phyloP scores from a whole-genome alignment of 2,797 vertebrate genomes.

The Characodon lateralis region DNA sequence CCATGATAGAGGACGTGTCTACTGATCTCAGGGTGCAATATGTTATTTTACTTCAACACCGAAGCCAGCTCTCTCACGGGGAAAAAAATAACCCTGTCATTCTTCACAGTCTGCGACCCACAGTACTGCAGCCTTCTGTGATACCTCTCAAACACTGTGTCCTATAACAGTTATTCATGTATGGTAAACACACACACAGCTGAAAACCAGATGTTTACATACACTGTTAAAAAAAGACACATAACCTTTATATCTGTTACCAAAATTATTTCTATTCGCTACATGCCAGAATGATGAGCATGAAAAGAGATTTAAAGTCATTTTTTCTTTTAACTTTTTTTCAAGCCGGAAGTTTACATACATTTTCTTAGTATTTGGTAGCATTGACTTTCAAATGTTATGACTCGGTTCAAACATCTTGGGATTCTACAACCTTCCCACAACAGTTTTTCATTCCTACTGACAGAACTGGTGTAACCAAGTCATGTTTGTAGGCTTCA shows the following conservation, averaged over 20 bases:
- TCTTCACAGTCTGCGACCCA: slow-evolving; percentile 37
- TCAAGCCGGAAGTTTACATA: background rate
- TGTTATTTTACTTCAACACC: slow-evolving; percentile 58
- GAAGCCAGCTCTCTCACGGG: slow-evolving; percentile 48
- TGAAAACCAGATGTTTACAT: background rate
- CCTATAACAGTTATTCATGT: slow-evolving; percentile 21
- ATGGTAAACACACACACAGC: background rate
- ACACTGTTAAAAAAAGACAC: background rate
- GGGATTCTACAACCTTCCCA: background rate
- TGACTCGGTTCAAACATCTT: background rate
- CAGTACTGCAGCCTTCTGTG: slow-evolving; percentile 15
- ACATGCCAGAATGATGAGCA: background rate
- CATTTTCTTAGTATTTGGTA: background rate
- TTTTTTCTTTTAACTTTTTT: background rate
- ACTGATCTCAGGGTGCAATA: slow-evolving; percentile 61
- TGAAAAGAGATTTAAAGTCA: background rate
- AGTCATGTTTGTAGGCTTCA: background rate
- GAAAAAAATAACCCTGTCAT: slow-evolving; percentile 61
- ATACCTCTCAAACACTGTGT: slow-evolving; percentile 15
- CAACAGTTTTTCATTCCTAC: background rate
- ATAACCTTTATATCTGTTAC: background rate
- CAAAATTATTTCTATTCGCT: background rate
- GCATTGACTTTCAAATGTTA: background rate
- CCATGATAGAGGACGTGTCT: slow-evolving; percentile 62
- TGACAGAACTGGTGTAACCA: background rate